A percentile compares a stretch with the other conserved stretches of the same genome.
Conservation (phyloP, 2,888 invertebrate genomes). For the Orchesella flavescens region DNA sequence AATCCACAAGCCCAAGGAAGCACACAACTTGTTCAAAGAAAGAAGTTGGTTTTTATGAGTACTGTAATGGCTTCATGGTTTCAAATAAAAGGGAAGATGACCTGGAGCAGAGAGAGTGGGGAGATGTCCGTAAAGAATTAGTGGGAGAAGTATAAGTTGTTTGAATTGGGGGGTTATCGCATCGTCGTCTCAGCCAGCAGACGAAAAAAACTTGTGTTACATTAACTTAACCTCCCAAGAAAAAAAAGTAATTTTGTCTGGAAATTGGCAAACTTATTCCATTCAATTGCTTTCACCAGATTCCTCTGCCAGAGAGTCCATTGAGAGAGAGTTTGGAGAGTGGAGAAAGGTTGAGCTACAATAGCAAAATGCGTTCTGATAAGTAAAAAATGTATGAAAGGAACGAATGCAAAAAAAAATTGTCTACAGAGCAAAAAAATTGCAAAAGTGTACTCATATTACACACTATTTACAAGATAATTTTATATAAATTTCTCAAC, state of each 20-base stretch:
- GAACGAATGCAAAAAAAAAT: no score
- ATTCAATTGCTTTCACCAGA: conserved; percentile 54
- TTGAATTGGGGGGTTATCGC: no score
- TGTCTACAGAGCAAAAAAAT: no score
- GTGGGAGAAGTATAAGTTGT: not conserved
- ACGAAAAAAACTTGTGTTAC: conserved; percentile 22
- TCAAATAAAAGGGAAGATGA: conserved; percentile 51
- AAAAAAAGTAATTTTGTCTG: conserved; percentile 33
- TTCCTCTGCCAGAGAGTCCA: conserved; percentile 7
- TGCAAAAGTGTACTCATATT: no score
- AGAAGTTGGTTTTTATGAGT: not conserved
- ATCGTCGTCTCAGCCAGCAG: not conserved
- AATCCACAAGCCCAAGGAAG: no score
- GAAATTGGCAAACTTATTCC: conserved; percentile 50
- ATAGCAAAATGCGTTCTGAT: no score
- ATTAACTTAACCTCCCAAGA: conserved; percentile 1
- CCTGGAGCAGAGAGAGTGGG: conserved; percentile 23
- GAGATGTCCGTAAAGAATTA: conserved; percentile 35
- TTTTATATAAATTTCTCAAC: no score
- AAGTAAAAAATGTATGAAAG: no score
- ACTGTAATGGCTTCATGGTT: conserved; percentile 27
- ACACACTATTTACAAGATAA: no score
- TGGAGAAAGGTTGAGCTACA: no score
- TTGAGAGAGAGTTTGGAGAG: no score
- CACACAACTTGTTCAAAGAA: conserved; percentile 12